These are phyloP conservation scores for Onychomys arenicola DNA, from an alignment of 2,797 vertebrate species.

Conservation along the genomic window DNA sequence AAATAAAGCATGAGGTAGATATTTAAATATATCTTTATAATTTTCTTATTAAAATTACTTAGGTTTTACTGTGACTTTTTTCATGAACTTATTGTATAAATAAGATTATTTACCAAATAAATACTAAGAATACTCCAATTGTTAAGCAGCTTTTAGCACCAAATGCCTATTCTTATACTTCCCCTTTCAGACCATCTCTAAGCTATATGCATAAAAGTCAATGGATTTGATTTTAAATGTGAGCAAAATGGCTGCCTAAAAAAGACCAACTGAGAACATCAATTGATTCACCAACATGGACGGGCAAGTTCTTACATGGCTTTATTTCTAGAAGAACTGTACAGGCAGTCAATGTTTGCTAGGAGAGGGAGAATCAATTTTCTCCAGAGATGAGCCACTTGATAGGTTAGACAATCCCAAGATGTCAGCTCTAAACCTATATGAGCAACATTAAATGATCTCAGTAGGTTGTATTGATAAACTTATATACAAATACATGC, in stretches of 20 bases:
- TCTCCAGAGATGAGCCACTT: neutral
- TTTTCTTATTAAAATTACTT: constrained; percentile 7
- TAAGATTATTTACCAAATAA: constrained; percentile 28
- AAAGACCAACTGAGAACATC: neutral
- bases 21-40: neutral
- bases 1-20: neutral
- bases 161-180: neutral
- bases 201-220: neutral
- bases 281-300: neutral
- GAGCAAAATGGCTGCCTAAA: neutral
- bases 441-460: neutral
- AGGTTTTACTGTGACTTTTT: constrained; percentile 9
- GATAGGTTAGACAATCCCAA: neutral
- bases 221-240: constrained; percentile 36
- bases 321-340: neutral
- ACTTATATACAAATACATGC: neutral
- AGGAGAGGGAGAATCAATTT: too few relatives aligned
- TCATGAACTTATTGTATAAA: constrained; percentile 16
- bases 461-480: neutral
- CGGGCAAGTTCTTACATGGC: neutral
- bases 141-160: neutral
- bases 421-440: neutral
- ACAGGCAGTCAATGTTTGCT: neutral
- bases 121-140: constrained; percentile 42
- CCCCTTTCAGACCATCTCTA: neutral